These are phyloP conservation scores for Lithobius niger DNA, from an alignment of 1,140 invertebrate genomes.

Conservation along the genomic window DNA sequence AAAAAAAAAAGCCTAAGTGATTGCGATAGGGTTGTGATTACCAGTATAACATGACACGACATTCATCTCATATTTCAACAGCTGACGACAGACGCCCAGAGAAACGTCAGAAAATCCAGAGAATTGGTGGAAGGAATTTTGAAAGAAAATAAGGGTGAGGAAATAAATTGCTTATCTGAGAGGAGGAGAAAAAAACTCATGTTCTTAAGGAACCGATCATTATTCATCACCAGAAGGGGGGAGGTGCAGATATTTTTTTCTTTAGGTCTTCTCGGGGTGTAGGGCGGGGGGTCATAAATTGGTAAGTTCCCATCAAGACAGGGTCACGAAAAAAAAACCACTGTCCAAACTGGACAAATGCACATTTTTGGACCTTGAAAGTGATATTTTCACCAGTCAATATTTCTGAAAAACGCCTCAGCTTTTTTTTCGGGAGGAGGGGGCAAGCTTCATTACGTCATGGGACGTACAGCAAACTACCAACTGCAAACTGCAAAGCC, in stretches of 20 bases:
- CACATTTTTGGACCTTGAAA: no score
- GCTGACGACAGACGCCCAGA: constrained; percentile 41
- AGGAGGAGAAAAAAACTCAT: background rate
- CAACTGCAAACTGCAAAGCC: no score
- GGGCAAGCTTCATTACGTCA: no score
- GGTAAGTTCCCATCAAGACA: background rate
- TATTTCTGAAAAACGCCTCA: no score
- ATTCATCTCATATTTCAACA: no score
- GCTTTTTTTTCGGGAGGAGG: no score
- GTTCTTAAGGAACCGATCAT: background rate
- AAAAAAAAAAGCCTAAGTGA: no score
- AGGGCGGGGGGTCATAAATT: background rate
- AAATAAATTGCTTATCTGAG: background rate
- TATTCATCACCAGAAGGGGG: background rate
- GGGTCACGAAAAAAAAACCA: background rate
- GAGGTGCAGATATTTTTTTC: background rate
- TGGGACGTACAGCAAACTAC: no score
- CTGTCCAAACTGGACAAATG: no score
- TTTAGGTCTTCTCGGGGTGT: background rate
- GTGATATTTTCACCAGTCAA: no score
- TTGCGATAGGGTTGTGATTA: no score
- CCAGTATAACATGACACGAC: no score
- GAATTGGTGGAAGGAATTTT: constrained; percentile 46
- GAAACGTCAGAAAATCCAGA: constrained; percentile 39
- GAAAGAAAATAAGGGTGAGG: constrained; percentile 42